A percentile compares a stretch with the other conserved stretches of the same genome.
These are phyloP conservation scores for Drosophila aldrichi DNA, from an alignment of 2,888 invertebrate genomes.

Conservation along the genomic window DNA sequence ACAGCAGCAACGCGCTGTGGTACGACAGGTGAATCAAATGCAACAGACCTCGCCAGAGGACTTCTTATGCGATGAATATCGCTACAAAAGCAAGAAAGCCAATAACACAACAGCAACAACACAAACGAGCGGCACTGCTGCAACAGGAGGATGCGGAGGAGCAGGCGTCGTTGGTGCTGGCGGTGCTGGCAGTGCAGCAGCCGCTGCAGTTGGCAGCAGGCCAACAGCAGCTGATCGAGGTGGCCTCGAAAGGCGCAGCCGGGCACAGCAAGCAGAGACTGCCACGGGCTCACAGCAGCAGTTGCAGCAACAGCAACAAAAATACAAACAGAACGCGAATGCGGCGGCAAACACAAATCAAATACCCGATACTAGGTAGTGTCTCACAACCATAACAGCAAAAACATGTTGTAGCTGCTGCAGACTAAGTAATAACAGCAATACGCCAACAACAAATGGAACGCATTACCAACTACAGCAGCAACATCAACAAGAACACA, in stretches of 20 bases:
- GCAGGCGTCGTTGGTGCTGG: conserved; percentile 42
- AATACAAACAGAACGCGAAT: conserved; percentile 82
- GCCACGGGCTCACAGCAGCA: conserved; percentile 78
- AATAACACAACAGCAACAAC: conserved; percentile 78
- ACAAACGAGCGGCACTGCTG: conserved; percentile 67
- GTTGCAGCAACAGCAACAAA: conserved; percentile 72
- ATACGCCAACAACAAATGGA: conserved; percentile 58
- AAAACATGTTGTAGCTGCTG: conserved; percentile 47
- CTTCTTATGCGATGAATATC: conserved; percentile 83
- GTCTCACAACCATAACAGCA: conserved; percentile 68
- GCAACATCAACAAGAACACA: conserved; percentile 39
- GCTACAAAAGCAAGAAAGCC: conserved; percentile 75
- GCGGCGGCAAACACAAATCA: conserved; percentile 84
- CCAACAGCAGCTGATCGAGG: conserved; percentile 81
- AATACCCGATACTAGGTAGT: conserved; percentile 86
- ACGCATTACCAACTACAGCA: conserved; percentile 48
- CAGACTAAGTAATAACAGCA: conserved; percentile 38
- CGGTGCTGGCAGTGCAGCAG: conserved; percentile 54
- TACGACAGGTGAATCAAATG: conserved; percentile 84
- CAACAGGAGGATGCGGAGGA: conserved; percentile 56
- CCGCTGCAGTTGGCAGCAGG: conserved; percentile 71
- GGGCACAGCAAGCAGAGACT: conserved; percentile 80
- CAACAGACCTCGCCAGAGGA: conserved; percentile 85
- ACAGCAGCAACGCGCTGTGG: conserved; percentile 62
- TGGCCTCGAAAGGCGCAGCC: conserved; percentile 82